Evolutionary conservation across 1,140 invertebrate genomes (phyloP).

Genomic region (Diplogasteroides magnus): DNA sequence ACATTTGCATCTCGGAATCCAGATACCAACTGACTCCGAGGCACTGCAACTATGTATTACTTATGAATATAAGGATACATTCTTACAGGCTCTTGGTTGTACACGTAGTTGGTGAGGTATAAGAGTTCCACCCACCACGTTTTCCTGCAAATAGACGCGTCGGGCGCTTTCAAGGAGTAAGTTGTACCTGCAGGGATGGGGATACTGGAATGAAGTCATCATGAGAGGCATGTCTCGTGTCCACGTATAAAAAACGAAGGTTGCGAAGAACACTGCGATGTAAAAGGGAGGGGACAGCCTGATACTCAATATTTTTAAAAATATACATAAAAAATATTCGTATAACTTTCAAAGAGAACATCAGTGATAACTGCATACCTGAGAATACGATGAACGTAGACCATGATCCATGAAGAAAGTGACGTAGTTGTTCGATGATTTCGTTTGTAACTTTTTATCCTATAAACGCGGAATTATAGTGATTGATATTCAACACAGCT

Average conservation of each 20-base stretch:
- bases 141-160: slow-evolving; percentile 4
- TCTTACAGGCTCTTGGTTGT: slow-evolving; percentile 12
- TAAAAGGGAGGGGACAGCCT: slow-evolving; percentile 27
- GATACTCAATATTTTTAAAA: not conserved
- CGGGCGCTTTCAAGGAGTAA: not conserved
- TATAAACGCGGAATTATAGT: not conserved
- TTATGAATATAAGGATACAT: not conserved
- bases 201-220: too few relatives aligned
- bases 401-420: slow-evolving; percentile 15
- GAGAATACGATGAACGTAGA: slow-evolving; percentile 27
- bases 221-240: not conserved
- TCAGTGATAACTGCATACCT: too few relatives aligned
- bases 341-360: too few relatives aligned
- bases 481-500: not conserved
- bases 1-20: slow-evolving; percentile 25
- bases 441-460: not conserved
- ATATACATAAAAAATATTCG: not conserved
- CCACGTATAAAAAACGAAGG: not conserved
- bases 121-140: slow-evolving; percentile 29
- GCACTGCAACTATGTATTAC: slow-evolving; percentile 8
- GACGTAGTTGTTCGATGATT: slow-evolving; percentile 15
- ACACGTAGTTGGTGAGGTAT: slow-evolving; percentile 20
- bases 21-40: slow-evolving; percentile 25
- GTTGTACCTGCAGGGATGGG: too few relatives aligned
- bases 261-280: slow-evolving; percentile 27